Percentiles rank a stretch among this genome's conserved stretches.
Evolutionary conservation across 2,797 vertebrate genomes (phyloP).

Genomic region (Sebastes iracundus): DNA sequence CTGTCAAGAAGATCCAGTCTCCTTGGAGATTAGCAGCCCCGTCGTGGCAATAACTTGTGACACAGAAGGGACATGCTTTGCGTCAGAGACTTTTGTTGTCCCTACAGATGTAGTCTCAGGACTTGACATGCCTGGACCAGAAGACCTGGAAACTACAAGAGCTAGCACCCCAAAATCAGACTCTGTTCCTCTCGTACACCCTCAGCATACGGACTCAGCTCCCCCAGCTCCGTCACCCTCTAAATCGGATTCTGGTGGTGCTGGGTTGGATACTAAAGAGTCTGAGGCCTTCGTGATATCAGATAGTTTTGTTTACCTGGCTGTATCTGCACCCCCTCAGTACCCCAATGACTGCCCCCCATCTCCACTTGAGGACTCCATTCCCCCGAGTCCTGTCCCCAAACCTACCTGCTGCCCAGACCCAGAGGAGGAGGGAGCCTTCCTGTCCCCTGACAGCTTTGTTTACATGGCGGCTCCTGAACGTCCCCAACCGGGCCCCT

Average conservation of each 20-base stretch:
- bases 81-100: conserved; percentile 50
- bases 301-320: conserved; percentile 87
- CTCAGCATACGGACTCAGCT: conserved; percentile 26
- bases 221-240: conserved; percentile 43
- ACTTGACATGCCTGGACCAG: conserved; percentile 37
- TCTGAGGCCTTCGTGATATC: conserved; percentile 79
- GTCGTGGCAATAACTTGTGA: conserved; percentile 42
- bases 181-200: conserved; percentile 1
- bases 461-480: conserved; percentile 88
- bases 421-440: conserved; percentile 73
- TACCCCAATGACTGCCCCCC: conserved; percentile 73
- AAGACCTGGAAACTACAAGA: conserved; percentile 42
- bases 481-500: conserved; percentile 66
- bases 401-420: conserved; percentile 65
- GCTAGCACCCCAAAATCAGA: conserved; percentile 70
- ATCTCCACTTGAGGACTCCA: conserved; percentile 75
- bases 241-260: conserved; percentile 48
- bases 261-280: conserved; percentile 66
- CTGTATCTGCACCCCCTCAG: conserved; percentile 79
- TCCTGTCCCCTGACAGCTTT: conserved; percentile 84
- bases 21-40: conserved; percentile 43
- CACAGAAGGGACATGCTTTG: conserved; percentile 44
- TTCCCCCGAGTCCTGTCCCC: conserved; percentile 78
- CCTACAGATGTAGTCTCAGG: conserved; percentile 40
- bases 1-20: conserved; percentile 57